Conservation (phyloP, 1,140 invertebrate species). For the Hylaeus volcanicus region DNA sequence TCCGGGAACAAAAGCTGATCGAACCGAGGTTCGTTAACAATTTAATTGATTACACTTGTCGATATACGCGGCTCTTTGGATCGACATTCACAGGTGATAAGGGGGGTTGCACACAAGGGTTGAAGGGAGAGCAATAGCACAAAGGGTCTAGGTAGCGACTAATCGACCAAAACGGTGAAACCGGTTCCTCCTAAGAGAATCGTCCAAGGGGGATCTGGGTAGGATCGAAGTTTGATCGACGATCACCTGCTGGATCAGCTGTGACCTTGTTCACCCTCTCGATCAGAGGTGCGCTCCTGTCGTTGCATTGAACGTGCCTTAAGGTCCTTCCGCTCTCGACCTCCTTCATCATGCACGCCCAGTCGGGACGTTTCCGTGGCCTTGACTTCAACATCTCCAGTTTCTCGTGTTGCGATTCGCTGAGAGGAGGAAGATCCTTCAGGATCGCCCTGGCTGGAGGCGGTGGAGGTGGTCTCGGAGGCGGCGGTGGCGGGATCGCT, state of each 20-base stretch:
- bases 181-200: slow-evolving; percentile 25
- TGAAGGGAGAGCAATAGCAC: neutral
- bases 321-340: slow-evolving; percentile 89
- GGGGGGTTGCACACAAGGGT: neutral
- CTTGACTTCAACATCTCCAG: slow-evolving; percentile 85
- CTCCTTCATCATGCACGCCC: slow-evolving; percentile 94
- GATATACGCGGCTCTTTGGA: neutral
- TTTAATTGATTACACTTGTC: slow-evolving; percentile 34
- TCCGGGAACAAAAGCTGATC: slow-evolving; percentile 23
- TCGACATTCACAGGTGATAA: slow-evolving; percentile 1
- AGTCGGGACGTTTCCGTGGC: slow-evolving; percentile 90
- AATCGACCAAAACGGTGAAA: slow-evolving; percentile 28
- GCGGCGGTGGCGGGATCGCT: slow-evolving; percentile 82
- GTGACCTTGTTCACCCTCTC: slow-evolving; percentile 81
- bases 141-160: slow-evolving; percentile 5
- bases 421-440: slow-evolving; percentile 79
- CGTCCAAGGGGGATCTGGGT: slow-evolving; percentile 26
- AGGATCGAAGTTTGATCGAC: slow-evolving; percentile 50
- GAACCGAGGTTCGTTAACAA: slow-evolving; percentile 25
- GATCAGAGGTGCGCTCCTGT: slow-evolving; percentile 85
- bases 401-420: slow-evolving; percentile 82
- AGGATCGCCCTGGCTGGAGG: slow-evolving; percentile 80
- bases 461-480: slow-evolving; percentile 88
- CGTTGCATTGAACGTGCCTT: slow-evolving; percentile 91
- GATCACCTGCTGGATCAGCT: slow-evolving; percentile 81